phyloP scores from a whole-genome alignment of 2,797 vertebrate species.

The Melanotaenia boesemani region DNA sequence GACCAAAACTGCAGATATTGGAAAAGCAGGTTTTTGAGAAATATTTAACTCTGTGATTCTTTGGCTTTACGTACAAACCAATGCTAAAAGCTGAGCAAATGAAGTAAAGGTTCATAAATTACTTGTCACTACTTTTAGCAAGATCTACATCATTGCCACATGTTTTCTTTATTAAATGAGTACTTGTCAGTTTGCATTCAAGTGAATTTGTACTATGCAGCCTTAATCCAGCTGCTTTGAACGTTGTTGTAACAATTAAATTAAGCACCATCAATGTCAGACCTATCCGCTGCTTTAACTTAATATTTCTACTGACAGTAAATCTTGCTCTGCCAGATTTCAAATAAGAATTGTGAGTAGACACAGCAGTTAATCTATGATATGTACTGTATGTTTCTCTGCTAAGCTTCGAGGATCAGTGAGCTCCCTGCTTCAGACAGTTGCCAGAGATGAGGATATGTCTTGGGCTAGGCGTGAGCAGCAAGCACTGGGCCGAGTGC shows the following conservation, averaged over 20 bases:
- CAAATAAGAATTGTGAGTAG: background rate
- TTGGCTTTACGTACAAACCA: background rate
- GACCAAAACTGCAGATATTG: background rate
- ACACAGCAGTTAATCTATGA: background rate
- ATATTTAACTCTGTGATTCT: background rate
- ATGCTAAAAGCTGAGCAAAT: too few relatives aligned
- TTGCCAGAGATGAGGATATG: conserved; percentile 81
- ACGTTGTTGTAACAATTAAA: background rate
- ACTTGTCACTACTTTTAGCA: too few relatives aligned
- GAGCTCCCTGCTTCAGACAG: conserved; percentile 82
- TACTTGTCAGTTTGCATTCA: too few relatives aligned
- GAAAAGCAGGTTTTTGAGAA: background rate
- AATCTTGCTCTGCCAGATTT: background rate
- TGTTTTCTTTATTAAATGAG: too few relatives aligned
- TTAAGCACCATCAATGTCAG: conserved; percentile 1
- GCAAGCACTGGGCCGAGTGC: conserved; percentile 81
- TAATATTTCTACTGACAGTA: background rate
- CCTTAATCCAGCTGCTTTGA: background rate
- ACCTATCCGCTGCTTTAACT: background rate
- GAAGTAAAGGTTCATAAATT: too few relatives aligned
- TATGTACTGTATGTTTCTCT: conserved; percentile 9
- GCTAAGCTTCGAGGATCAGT: conserved; percentile 79
- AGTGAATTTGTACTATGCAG: too few relatives aligned
- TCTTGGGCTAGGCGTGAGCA: conserved; percentile 80
- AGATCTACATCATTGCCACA: too few relatives aligned